Evolutionary conservation across 2,888 invertebrate species (phyloP), one percentile per base, ranked within the genome.

Genomic region (Phyto melanocephala): DNA sequence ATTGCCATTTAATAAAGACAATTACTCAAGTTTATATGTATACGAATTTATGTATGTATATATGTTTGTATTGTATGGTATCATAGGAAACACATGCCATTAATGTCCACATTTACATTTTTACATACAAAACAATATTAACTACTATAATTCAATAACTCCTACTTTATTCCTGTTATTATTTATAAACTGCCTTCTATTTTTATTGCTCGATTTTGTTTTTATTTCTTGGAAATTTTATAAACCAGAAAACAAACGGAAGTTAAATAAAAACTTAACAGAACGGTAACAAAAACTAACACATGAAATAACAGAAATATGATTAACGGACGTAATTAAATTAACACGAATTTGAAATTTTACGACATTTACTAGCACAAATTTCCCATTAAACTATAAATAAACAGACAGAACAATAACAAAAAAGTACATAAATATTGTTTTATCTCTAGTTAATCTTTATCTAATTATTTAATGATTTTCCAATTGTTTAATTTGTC

Each of bases 281-380:
- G 62, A 65, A 81, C 58, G 45, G 72, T 52, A 47, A 56, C 72
- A 68, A 74, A 67, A 47, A 42, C 45, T 28, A 52, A 62, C 28
- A 63, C n/a, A 63, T 5, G 20, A 50, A 50, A 13, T 33, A 56
- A 28, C 4, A 42, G n/a, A 85, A 85, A 86, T 85, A 85, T 87
- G 87, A 89, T 88, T 88, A 87, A 88, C 87, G 85, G 85, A 85
- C 77, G 82, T 85, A 85, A 88, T 89, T 85, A 90, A 89, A 89
- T 88, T 89, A 89, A 88, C 88, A 88, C 89, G 87, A 89, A 88
- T 88, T 88, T 87, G 54, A 74, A 87, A 88, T 88, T 89, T 89
- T 86, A 89, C 87, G 88, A 89, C 88, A 89, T 87, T 88, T 87
- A 86, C 74, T 85, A 85, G 86, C 87, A 87, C 87, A 87, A 86